Percentiles rank a stretch among this genome's conserved stretches.
Evolutionary conservation across 2,888 invertebrate species (phyloP).

Genomic region (Terebella lapidaria): DNA sequence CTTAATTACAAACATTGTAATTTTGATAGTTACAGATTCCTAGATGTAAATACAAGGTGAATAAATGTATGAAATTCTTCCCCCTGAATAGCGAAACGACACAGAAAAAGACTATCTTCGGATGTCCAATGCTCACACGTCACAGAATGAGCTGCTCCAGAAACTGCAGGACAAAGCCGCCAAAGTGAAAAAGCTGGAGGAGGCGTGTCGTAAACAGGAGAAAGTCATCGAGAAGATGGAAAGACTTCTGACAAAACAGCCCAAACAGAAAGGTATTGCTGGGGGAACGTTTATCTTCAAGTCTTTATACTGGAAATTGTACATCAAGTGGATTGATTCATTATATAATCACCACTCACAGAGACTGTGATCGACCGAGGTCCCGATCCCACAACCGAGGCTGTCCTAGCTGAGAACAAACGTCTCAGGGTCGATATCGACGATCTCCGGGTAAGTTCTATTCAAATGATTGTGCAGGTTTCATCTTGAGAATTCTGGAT

Average conservation of each 20-base stretch:
- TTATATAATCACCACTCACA: too few relatives aligned
- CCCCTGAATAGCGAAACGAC: slow-evolving; percentile 51
- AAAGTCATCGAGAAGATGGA: slow-evolving; percentile 50
- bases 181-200: slow-evolving; percentile 42
- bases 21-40: too few relatives aligned
- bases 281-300: too few relatives aligned
- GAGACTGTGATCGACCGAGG: too few relatives aligned
- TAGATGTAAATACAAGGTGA: too few relatives aligned
- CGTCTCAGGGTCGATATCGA: slow-evolving; percentile 37
- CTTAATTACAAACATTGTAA: too few relatives aligned
- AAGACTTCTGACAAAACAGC: slow-evolving; percentile 22
- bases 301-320: too few relatives aligned
- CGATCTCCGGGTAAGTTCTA: slow-evolving; percentile 24
- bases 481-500: too few relatives aligned
- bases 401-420: slow-evolving; percentile 41
- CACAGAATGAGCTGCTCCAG: slow-evolving; percentile 25
- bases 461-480: too few relatives aligned
- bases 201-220: slow-evolving; percentile 46
- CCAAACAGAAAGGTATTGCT: neutral
- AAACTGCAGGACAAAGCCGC: slow-evolving; percentile 37
- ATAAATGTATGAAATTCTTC: neutral
- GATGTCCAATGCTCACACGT: slow-evolving; percentile 35
- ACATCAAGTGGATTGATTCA: neutral
- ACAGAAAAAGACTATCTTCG: slow-evolving; percentile 38
- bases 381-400: too few relatives aligned